phyloP scores from a whole-genome alignment of 2,888 invertebrate genomes.

The Anorthoa munda region DNA sequence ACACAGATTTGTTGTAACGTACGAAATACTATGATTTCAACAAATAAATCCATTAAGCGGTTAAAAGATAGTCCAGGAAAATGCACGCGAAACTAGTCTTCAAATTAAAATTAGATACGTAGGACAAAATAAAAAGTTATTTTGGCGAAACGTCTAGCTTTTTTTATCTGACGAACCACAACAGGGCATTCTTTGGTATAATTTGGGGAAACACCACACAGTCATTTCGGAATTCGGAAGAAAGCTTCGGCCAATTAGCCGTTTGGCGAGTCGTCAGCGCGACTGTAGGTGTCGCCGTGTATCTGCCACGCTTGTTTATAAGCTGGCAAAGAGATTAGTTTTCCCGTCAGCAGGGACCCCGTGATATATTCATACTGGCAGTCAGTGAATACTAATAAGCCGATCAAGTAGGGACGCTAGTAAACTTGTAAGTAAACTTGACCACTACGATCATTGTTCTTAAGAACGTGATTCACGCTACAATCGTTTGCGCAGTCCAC shows the following conservation, averaged over 20 bases:
- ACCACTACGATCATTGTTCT: conserved; percentile 48
- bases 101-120: conserved; percentile 21
- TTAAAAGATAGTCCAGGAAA: conserved; percentile 12
- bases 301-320: conserved; percentile 79
- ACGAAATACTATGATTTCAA: conserved; percentile 20
- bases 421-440: conserved; percentile 45
- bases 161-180: conserved; percentile 58
- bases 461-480: conserved; percentile 51
- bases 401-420: conserved; percentile 46
- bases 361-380: conserved; percentile 80
- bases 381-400: conserved; percentile 79
- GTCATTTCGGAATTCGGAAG: conserved; percentile 74
- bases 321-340: conserved; percentile 77
- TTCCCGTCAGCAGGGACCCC: conserved; percentile 78
- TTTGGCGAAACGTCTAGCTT: conserved; percentile 46
- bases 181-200: conserved; percentile 64
- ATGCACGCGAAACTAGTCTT: conserved; percentile 22
- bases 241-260: conserved; percentile 74
- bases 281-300: conserved; percentile 72
- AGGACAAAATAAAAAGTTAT: conserved; percentile 27
- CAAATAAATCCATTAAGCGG: conserved; percentile 30
- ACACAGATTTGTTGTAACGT: conserved; percentile 25
- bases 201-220: conserved; percentile 80
- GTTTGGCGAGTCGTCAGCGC: conserved; percentile 74
- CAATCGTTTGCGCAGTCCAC: conserved; percentile 64